Base-by-base conservation (phyloP, 2,888 invertebrate genomes). In the Entomobrya proxima region DNA sequence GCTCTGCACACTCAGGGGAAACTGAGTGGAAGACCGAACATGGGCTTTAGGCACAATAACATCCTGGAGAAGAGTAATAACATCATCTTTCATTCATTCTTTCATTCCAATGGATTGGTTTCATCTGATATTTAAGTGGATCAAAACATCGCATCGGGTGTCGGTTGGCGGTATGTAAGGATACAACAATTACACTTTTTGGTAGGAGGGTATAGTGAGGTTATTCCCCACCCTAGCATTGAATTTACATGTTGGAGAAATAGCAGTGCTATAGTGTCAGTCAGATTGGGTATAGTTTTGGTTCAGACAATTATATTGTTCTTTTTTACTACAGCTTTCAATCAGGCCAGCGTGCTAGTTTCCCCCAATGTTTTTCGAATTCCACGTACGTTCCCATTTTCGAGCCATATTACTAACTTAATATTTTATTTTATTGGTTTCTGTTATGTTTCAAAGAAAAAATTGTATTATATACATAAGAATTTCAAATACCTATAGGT, bases 51-150 rank as follows among this genome's bases (percentile, higher is more conserved):
- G 80, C 80, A 47, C 27, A 82, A 82, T 75, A 82, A 82, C 47
- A 82, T 82, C 64, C 82, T 21, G 50, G 50, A 75, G 37, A 82
- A 82, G 82, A 50, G 75, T 74, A 75, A 75, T 64, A 75, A 75
- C 75, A 79, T 79, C 78, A 79, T 79, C 74, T 61, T 85, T 78
- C 85, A 79, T 79, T 74, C 85, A 61, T 79, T 79, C 76, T 69
- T 67, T 82, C 75, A 78, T 78, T 82, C 82, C 86, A 82, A 83
- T 86, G 86, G 82, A 83, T 83, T 83, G 79, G 80, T 85, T 85
- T 85, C 79, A 78, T 72, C 72, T 40, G 47, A 75, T 32, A 75
- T 74, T 18, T 58, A 78, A 77, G 77, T 84, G 69, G 58, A 84
- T 69, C 55, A 84, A 75, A 77, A 50, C 55, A 74, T 67, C 67